Evolutionary conservation across 2,113 vertebrate species (phyloP).

Genomic region (Lipophrys pholis): DNA sequence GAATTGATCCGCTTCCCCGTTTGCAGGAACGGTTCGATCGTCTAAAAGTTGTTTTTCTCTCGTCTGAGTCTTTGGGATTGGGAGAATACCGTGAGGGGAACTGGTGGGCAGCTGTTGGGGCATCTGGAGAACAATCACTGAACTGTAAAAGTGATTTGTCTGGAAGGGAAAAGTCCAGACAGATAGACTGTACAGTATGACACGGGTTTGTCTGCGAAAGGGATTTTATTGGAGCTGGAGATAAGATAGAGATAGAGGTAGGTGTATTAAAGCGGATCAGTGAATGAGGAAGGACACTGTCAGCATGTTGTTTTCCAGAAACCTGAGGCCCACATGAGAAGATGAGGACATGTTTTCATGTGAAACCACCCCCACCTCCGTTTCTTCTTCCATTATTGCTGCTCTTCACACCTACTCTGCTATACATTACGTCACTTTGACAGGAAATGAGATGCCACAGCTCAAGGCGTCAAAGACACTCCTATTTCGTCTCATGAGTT

Average conservation of each 20-base stretch:
- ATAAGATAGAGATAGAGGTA: constrained; percentile 11
- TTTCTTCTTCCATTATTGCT: constrained; percentile 31
- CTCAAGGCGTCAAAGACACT: constrained; percentile 41
- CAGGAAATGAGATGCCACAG: constrained; percentile 63
- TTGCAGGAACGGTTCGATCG: not conserved
- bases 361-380: constrained; percentile 28
- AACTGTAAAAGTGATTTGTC: constrained; percentile 48
- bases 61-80: not conserved
- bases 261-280: not conserved
- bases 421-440: constrained; percentile 64
- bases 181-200: constrained; percentile 46
- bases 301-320: not conserved
- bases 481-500: not conserved
- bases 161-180: constrained; percentile 49
- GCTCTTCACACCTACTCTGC: constrained; percentile 57
- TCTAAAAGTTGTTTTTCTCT: constrained; percentile 5
- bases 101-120: constrained; percentile 30
- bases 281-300: not conserved
- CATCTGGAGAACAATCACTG: constrained; percentile 32
- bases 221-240: constrained; percentile 39
- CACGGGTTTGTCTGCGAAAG: constrained; percentile 43
- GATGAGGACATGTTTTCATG: too few species aligned
- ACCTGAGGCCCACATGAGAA: not conserved
- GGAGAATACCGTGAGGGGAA: constrained; percentile 1
- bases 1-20: not conserved